These are phyloP conservation scores for Dasyurus viverrinus DNA, from an alignment of 2,113 vertebrate species.

Conservation along the genomic window DNA sequence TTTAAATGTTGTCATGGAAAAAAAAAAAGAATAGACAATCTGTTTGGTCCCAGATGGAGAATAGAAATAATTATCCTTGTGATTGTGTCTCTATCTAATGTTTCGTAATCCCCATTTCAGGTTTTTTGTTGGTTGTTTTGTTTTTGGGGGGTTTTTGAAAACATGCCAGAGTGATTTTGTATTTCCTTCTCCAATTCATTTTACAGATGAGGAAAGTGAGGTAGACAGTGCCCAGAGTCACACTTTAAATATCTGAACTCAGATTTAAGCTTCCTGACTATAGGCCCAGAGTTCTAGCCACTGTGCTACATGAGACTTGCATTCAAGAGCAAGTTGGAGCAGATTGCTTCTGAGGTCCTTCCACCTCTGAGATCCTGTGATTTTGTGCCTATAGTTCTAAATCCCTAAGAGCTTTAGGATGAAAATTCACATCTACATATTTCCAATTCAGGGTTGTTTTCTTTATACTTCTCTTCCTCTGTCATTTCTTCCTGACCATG, in stretches of 20 bases:
- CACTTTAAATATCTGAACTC: neutral
- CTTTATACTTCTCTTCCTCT: neutral
- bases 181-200: neutral
- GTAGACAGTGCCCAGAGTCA: neutral
- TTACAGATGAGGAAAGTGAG: neutral
- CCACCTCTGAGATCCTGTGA: neutral
- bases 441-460: neutral
- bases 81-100: neutral
- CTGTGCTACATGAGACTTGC: neutral
- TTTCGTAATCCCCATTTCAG: neutral
- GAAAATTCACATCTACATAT: neutral
- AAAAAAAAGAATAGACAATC: neutral
- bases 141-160: neutral
- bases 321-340: neutral
- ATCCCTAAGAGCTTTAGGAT: neutral
- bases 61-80: neutral
- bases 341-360: neutral
- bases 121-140: neutral
- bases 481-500: neutral
- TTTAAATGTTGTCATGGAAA: neutral
- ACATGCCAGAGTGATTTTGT: neutral
- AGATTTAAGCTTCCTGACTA: neutral
- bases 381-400: neutral
- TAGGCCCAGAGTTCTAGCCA: neutral
- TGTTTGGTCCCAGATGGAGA: neutral